These are phyloP conservation scores for Clivina fossor DNA, from an alignment of 2,888 invertebrate species.

Conservation along the genomic window DNA sequence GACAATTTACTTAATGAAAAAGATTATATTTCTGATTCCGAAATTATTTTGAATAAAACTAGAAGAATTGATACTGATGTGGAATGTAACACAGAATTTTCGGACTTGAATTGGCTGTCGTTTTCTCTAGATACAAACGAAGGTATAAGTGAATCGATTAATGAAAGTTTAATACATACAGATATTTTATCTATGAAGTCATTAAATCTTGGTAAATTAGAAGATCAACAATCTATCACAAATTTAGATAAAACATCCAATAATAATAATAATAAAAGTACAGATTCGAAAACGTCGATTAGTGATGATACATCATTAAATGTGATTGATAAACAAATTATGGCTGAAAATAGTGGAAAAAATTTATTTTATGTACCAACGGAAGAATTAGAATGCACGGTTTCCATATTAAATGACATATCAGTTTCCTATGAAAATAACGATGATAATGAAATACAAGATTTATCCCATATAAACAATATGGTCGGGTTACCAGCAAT, in stretches of 20 bases:
- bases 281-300: no score
- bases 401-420: background rate
- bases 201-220: background rate
- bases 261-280: no score
- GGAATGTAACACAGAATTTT: constrained; percentile 24
- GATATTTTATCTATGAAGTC: background rate
- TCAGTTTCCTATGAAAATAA: no score
- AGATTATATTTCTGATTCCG: constrained; percentile 21
- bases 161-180: background rate
- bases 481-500: constrained; percentile 4
- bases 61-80: constrained; percentile 26
- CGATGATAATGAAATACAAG: no score
- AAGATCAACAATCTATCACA: no score
- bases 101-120: constrained; percentile 22
- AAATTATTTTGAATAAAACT: constrained; percentile 3
- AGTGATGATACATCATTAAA: background rate
- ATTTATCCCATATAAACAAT: constrained; percentile 4
- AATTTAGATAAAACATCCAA: no score
- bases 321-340: background rate
- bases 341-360: no score
- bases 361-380: background rate
- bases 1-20: constrained; percentile 20
- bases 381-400: constrained; percentile 5
- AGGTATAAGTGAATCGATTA: constrained; percentile 3
- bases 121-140: constrained; percentile 24